A percentile compares a stretch with the other conserved stretches of the same genome.
Evolutionary conservation across 1,140 invertebrate species (phyloP).

Genomic region (Pseudomyrmex flavicornis): DNA sequence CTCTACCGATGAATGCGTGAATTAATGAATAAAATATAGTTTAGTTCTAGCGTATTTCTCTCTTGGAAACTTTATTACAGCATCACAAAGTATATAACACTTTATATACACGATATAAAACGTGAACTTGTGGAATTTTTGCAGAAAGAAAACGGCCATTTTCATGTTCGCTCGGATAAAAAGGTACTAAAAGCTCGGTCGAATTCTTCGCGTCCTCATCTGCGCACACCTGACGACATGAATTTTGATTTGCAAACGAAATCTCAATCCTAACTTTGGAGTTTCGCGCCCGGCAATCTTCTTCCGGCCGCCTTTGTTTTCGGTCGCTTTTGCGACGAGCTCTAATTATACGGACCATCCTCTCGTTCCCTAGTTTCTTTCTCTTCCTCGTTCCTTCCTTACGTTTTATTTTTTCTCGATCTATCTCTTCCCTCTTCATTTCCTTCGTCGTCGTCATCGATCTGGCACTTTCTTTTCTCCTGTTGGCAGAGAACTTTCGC

Average conservation of each 20-base stretch:
- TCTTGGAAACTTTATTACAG: constrained; percentile 1
- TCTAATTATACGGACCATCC: constrained; percentile 62
- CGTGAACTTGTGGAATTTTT: constrained; percentile 1
- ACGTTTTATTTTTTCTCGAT: constrained; percentile 32
- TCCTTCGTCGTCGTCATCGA: constrained; percentile 33
- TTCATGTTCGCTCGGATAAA: too few species aligned
- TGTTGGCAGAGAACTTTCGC: constrained; percentile 33
- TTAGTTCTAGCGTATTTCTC: background rate
- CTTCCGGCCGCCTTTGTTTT: constrained; percentile 56
- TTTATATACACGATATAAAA: constrained; percentile 39
- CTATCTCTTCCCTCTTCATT: background rate
- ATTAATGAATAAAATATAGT: background rate
- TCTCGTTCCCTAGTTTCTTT: constrained; percentile 45
- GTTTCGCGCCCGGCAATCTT: constrained; percentile 59
- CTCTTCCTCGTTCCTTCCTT: background rate
- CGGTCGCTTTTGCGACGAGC: constrained; percentile 40
- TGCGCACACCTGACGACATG: constrained; percentile 48
- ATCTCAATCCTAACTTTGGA: constrained; percentile 55
- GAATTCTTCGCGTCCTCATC: constrained; percentile 36
- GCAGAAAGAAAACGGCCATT: too few species aligned
- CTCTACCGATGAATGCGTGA: background rate
- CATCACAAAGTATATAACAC: too few species aligned
- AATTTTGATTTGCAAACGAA: constrained; percentile 72
- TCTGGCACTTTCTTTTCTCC: constrained; percentile 21
- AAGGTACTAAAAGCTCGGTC: constrained; percentile 52